Percentiles rank a stretch among this genome's conserved stretches.
These are phyloP conservation scores for Timandra comae DNA, from an alignment of 2,888 invertebrate species.

Conservation along the genomic window DNA sequence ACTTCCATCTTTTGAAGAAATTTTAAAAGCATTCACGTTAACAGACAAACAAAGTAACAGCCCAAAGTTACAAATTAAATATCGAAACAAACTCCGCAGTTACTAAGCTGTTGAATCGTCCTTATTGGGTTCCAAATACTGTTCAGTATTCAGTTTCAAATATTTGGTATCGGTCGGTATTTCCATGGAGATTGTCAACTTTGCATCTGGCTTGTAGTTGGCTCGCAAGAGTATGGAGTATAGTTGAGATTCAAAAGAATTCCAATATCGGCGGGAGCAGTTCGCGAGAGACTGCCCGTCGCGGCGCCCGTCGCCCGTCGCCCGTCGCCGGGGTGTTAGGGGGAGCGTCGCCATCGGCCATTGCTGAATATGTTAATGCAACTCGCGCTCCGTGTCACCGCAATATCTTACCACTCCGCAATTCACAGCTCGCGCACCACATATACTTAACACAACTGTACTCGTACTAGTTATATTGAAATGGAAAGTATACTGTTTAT, in stretches of 20 bases:
- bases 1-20: too few relatives aligned
- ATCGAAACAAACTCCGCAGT: too few relatives aligned
- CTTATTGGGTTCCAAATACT: too few relatives aligned
- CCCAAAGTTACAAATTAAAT: too few relatives aligned
- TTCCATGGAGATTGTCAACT: constrained; percentile 47
- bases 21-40: too few relatives aligned
- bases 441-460: constrained; percentile 41
- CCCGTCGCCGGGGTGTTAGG: constrained; percentile 6
- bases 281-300: constrained; percentile 37
- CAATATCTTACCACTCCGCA: constrained; percentile 53
- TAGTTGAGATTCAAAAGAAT: constrained; percentile 69
- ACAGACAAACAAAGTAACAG: too few relatives aligned
- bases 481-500: too few relatives aligned
- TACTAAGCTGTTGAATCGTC: too few relatives aligned
- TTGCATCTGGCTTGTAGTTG: constrained; percentile 55
- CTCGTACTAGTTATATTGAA: constrained; percentile 6
- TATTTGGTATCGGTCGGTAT: too few relatives aligned
- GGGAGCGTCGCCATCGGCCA: constrained; percentile 37
- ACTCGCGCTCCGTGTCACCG: constrained; percentile 39
- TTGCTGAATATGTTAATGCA: constrained; percentile 65
- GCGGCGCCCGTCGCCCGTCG: too few relatives aligned
- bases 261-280: constrained; percentile 57
- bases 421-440: constrained; percentile 37
- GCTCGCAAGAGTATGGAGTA: constrained; percentile 37
- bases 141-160: too few relatives aligned